phyloP scores from a whole-genome alignment of 2,113 vertebrate genomes.

The Bostrychus sinensis region DNA sequence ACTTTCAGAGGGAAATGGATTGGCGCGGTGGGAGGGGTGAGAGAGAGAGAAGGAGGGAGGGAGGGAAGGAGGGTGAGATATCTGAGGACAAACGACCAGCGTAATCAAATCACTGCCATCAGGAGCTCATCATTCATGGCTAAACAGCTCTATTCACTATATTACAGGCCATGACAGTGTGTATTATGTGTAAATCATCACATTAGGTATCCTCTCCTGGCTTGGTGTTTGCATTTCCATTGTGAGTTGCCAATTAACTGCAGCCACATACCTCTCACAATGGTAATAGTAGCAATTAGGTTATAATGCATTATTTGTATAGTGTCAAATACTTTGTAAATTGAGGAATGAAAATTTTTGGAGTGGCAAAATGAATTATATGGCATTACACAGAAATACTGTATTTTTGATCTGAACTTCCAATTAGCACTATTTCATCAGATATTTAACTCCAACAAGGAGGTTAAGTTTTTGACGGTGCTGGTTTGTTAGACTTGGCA shows the following conservation, averaged over 20 bases:
- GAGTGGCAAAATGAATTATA: background rate
- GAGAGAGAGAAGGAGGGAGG: conserved; percentile 28
- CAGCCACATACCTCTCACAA: conserved; percentile 2
- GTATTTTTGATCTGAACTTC: too few relatives aligned
- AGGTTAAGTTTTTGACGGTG: too few relatives aligned
- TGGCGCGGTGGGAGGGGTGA: conserved; percentile 21
- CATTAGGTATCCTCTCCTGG: conserved; percentile 10
- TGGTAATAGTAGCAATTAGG: conserved; percentile 5
- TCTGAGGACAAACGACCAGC: conserved; percentile 51
- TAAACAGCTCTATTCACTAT: conserved; percentile 43
- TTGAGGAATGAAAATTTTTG: background rate
- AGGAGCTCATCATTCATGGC: conserved; percentile 55
- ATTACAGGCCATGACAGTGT: conserved; percentile 22
- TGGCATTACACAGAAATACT: background rate
- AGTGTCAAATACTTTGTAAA: conserved; percentile 3
- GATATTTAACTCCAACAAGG: too few relatives aligned
- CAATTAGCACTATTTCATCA: too few relatives aligned
- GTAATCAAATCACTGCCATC: conserved; percentile 63
- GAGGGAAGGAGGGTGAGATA: conserved; percentile 49
- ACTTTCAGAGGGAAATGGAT: conserved; percentile 69
- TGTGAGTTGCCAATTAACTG: conserved; percentile 7
- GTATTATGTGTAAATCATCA: conserved; percentile 16
- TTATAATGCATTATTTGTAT: conserved; percentile 5
- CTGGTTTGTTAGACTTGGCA: too few relatives aligned
- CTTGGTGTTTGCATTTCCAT: conserved; percentile 9